Conservation (phyloP, 2,888 invertebrate genomes). For the Willowsia nigromaculata region DNA sequence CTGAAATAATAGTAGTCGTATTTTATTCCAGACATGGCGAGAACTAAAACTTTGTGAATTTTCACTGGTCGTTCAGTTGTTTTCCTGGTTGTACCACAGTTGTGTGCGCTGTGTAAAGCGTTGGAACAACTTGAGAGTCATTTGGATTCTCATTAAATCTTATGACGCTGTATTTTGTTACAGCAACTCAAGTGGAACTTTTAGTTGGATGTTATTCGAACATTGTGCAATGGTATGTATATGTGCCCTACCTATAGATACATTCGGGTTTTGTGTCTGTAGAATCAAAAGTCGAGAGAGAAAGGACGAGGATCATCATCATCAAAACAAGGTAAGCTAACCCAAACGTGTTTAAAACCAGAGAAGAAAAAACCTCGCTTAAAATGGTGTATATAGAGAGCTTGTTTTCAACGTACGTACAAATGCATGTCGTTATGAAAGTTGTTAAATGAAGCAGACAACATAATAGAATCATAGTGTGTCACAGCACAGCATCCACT, state of each 20-base stretch:
- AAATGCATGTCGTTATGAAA: not conserved
- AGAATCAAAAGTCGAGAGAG: not conserved
- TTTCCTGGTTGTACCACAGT: not conserved
- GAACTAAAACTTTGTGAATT: constrained; percentile 24
- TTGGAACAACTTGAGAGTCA: constrained; percentile 56
- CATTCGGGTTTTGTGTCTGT: not conserved
- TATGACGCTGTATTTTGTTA: constrained; percentile 53
- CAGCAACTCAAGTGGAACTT: constrained; percentile 51
- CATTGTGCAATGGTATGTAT: not conserved
- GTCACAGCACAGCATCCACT: not conserved
- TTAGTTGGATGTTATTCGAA: not conserved
- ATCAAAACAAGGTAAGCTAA: not conserved
- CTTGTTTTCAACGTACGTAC: not conserved
- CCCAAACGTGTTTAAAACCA: not conserved
- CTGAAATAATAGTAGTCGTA: constrained; percentile 36
- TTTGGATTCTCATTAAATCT: constrained; percentile 72
- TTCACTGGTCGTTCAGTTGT: constrained; percentile 9
- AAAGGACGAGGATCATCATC: not conserved
- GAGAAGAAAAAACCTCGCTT: not conserved
- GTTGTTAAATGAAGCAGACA: not conserved
- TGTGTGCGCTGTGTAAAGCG: not conserved
- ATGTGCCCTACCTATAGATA: not conserved
- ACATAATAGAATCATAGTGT: not conserved
- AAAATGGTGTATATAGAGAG: not conserved
- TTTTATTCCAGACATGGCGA: constrained; percentile 23